These are phyloP conservation scores for Bombus confusus DNA, from an alignment of 1,140 invertebrate species.

Conservation along the genomic window DNA sequence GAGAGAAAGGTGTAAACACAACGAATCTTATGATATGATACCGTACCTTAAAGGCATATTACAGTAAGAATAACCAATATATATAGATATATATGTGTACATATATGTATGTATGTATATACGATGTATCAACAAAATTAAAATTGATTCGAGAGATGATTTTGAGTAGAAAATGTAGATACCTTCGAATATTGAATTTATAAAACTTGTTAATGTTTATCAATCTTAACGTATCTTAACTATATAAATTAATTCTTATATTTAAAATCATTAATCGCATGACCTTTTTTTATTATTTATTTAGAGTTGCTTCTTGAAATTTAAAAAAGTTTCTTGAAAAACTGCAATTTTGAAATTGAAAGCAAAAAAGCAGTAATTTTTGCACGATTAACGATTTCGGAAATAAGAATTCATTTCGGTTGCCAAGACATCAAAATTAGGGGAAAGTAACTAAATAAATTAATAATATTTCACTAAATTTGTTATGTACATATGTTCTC, in stretches of 20 bases:
- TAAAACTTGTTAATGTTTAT: neutral
- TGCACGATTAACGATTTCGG: too few species aligned
- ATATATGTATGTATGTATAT: neutral
- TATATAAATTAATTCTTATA: neutral
- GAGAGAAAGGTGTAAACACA: conserved; percentile 72
- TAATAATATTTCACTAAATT: neutral
- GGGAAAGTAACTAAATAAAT: neutral
- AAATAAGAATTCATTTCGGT: too few species aligned
- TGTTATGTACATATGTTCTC: neutral
- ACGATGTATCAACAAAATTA: neutral
- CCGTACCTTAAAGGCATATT: conserved; percentile 17
- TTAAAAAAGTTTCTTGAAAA: too few species aligned
- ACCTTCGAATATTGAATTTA: too few species aligned
- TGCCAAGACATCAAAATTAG: neutral
- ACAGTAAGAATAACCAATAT: neutral
- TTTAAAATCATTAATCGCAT: too few species aligned
- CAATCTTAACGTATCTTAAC: neutral
- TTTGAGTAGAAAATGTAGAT: neutral
- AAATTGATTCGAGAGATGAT: neutral
- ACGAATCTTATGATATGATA: conserved; percentile 31
- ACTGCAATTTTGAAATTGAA: too few species aligned
- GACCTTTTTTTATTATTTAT: too few species aligned
- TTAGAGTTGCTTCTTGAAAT: too few species aligned
- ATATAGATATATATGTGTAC: neutral
- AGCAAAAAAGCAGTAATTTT: too few species aligned